Percentiles rank a stretch among this genome's conserved stretches.
Conservation (phyloP, 1,140 invertebrate species). For the Popillia japonica region DNA sequence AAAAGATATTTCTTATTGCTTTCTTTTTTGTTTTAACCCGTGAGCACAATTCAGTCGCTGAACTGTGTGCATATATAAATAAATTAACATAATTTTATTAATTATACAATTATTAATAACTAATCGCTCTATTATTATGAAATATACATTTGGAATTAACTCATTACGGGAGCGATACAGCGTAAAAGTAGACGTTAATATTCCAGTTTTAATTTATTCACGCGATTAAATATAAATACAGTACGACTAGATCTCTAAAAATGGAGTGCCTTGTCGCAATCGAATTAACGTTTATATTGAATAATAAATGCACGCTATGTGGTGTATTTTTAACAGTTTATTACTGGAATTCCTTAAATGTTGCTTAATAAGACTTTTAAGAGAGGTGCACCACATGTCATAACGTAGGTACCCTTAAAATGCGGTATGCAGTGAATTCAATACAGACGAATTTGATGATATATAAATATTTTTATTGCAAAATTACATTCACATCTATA, state of each 20-base stretch:
- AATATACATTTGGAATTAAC: conserved; percentile 27
- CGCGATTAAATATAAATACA: background rate
- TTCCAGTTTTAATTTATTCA: background rate
- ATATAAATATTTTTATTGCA: too few species aligned
- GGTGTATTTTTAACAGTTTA: too few species aligned
- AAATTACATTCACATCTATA: too few species aligned
- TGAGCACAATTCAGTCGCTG: background rate
- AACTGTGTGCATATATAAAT: conserved; percentile 26
- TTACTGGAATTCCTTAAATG: too few species aligned
- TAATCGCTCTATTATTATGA: conserved; percentile 30
- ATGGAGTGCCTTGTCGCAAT: background rate
- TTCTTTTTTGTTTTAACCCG: background rate
- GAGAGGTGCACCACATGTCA: too few species aligned
- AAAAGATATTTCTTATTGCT: background rate
- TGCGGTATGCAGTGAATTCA: too few species aligned
- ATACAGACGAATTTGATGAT: too few species aligned
- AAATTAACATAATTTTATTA: conserved; percentile 39
- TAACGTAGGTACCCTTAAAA: too few species aligned
- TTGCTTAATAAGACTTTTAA: too few species aligned
- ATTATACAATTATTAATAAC: conserved; percentile 36
- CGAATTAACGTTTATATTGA: background rate
- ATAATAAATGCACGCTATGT: too few species aligned
- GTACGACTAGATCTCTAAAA: background rate
- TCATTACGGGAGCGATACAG: background rate
- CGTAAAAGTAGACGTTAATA: conserved; percentile 17